A percentile compares a stretch with the other conserved stretches of the same genome.
These are phyloP conservation scores for Baryphthengus martii DNA, from an alignment of 2,113 vertebrate genomes.

Conservation along the genomic window DNA sequence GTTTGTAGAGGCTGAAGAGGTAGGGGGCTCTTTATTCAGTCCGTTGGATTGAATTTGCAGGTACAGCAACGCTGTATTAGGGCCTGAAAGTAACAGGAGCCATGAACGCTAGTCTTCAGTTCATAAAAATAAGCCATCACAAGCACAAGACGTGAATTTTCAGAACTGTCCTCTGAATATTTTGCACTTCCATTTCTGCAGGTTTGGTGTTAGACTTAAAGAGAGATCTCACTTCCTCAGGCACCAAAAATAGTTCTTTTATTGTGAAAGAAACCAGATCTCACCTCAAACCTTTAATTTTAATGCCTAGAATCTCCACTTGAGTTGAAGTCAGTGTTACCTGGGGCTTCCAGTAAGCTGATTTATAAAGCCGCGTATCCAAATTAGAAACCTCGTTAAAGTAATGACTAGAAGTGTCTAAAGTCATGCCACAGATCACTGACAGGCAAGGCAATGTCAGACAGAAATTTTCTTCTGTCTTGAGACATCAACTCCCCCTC, in stretches of 20 bases:
- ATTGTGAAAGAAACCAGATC: background rate
- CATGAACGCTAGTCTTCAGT: background rate
- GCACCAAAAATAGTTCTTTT: background rate
- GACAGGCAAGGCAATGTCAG: background rate
- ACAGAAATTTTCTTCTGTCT: background rate
- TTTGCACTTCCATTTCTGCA: background rate
- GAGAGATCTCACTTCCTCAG: accelerated
- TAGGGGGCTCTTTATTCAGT: background rate
- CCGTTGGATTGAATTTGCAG: background rate
- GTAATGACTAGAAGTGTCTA: background rate
- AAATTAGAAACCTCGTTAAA: background rate
- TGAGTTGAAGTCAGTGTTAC: background rate
- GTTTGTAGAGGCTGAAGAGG: background rate
- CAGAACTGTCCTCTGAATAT: background rate
- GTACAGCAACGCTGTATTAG: background rate
- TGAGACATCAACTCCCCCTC: background rate
- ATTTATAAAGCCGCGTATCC: background rate
- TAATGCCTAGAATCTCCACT: background rate
- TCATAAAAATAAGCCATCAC: background rate
- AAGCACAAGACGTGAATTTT: background rate
- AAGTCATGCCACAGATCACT: background rate
- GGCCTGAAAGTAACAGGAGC: background rate
- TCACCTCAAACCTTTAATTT: background rate
- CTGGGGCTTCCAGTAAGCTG: background rate
- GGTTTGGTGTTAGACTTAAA: background rate